Percentiles rank a stretch among this genome's conserved stretches.
phyloP scores from a whole-genome alignment of 2,888 invertebrate genomes.

The Dichetophora obliterata region DNA sequence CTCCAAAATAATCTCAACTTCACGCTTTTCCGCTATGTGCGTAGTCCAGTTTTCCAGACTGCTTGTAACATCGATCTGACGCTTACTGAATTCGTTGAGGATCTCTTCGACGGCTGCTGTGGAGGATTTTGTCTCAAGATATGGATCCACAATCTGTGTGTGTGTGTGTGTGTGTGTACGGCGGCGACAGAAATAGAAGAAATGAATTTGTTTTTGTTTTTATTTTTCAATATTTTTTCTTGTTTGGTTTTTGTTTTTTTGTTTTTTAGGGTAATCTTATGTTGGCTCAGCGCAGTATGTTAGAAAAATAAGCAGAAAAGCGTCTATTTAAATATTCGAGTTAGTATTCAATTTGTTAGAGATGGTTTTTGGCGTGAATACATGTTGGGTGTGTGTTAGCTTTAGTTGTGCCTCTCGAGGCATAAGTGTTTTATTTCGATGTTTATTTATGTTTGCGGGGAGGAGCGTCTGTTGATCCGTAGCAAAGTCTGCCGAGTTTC shows the following conservation, averaged over 20 bases:
- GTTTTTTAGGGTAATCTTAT: background rate
- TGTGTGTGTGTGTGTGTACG: conserved; percentile 43
- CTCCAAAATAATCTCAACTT: conserved; percentile 71
- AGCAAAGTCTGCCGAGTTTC: conserved; percentile 31
- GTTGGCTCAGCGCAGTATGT: conserved; percentile 10
- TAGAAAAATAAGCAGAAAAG: conserved; percentile 20
- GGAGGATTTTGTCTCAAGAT: conserved; percentile 78
- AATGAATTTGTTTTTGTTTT: conserved; percentile 45
- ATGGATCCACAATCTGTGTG: conserved; percentile 76
- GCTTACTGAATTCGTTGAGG: conserved; percentile 77
- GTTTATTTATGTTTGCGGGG: conserved; percentile 29
- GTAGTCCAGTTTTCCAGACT: conserved; percentile 81
- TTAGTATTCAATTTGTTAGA: conserved; percentile 34
- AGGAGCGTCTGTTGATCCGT: conserved; percentile 32
- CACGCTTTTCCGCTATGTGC: conserved; percentile 74
- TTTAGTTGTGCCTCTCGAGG: background rate
- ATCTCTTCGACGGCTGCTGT: conserved; percentile 78
- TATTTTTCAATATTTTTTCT: conserved; percentile 40
- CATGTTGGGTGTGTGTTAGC: background rate
- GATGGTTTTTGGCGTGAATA: background rate
- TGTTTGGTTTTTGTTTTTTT: conserved; percentile 6
- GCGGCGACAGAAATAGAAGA: conserved; percentile 50
- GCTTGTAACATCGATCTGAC: conserved; percentile 76
- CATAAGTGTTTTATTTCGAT: background rate
- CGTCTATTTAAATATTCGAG: conserved; percentile 27